A percentile compares a stretch with the other conserved stretches of the same genome.
Conservation (phyloP, 2,888 invertebrate genomes). For the Bombyx huttoni region DNA sequence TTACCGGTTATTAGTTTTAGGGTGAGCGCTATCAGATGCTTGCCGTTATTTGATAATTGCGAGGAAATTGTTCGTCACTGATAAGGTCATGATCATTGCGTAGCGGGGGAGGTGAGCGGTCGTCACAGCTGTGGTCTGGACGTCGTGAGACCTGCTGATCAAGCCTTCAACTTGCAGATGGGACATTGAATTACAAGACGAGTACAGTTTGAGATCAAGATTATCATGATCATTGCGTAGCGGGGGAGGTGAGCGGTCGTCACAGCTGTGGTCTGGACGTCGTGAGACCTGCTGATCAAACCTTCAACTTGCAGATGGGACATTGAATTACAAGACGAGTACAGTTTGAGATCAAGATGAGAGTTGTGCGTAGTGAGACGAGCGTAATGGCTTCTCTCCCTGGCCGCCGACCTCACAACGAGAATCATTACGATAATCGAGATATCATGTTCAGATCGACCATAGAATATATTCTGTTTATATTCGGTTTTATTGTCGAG, state of each 20-base stretch:
- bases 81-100: not conserved
- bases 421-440: not conserved
- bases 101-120: too few relatives aligned
- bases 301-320: too few relatives aligned
- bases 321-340: too few relatives aligned
- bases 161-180: too few relatives aligned
- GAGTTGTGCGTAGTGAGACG: not conserved
- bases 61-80: not conserved
- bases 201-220: not conserved
- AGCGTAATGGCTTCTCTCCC: not conserved
- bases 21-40: slow-evolving; percentile 3
- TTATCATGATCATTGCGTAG: too few relatives aligned
- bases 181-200: too few relatives aligned
- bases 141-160: too few relatives aligned
- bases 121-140: too few relatives aligned
- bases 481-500: not conserved
- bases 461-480: not conserved
- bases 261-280: too few relatives aligned
- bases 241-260: too few relatives aligned
- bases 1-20: slow-evolving; percentile 52
- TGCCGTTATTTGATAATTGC: not conserved
- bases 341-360: not conserved
- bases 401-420: not conserved
- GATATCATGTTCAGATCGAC: not conserved
- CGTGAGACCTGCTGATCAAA: too few relatives aligned